Evolutionary conservation across 2,888 invertebrate genomes (phyloP).

Genomic region (Phlogophora meticulosa): DNA sequence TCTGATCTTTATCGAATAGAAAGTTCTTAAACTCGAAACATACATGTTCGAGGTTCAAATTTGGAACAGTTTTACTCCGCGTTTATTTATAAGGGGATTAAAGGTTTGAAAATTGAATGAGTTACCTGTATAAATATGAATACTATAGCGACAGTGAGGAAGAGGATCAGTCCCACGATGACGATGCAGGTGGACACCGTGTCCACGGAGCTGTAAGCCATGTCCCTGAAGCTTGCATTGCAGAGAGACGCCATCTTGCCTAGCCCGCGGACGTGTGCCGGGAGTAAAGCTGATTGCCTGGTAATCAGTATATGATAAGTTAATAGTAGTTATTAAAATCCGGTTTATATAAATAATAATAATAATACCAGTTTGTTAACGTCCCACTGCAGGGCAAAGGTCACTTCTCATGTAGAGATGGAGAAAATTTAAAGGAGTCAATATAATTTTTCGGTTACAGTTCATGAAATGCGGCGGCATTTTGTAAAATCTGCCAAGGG

Average conservation of each 20-base stretch:
- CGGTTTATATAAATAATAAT: no score
- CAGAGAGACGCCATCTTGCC: slow-evolving; percentile 93
- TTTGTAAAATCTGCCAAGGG: background rate
- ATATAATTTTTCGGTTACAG: slow-evolving; percentile 10
- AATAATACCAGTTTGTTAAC: no score
- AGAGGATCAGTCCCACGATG: slow-evolving; percentile 95
- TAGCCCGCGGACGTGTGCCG: slow-evolving; percentile 95
- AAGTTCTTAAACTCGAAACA: no score
- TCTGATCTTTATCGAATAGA: no score
- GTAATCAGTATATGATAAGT: background rate
- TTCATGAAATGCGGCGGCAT: background rate
- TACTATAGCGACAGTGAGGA: slow-evolving; percentile 94
- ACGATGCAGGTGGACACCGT: slow-evolving; percentile 96
- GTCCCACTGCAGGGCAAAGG: no score
- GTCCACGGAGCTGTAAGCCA: slow-evolving; percentile 95
- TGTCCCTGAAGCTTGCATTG: slow-evolving; percentile 92
- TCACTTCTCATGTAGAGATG: no score
- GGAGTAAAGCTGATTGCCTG: slow-evolving; percentile 92
- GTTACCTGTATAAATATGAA: slow-evolving; percentile 96
- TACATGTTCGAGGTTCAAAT: no score
- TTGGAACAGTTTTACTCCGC: no score
- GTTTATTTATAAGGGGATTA: no score
- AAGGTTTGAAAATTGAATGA: no score
- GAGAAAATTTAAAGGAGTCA: slow-evolving; percentile 6
- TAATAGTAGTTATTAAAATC: background rate